Base-by-base conservation (phyloP, 2,113 vertebrate species). In the Hydrochoerus hydrochaeris region DNA sequence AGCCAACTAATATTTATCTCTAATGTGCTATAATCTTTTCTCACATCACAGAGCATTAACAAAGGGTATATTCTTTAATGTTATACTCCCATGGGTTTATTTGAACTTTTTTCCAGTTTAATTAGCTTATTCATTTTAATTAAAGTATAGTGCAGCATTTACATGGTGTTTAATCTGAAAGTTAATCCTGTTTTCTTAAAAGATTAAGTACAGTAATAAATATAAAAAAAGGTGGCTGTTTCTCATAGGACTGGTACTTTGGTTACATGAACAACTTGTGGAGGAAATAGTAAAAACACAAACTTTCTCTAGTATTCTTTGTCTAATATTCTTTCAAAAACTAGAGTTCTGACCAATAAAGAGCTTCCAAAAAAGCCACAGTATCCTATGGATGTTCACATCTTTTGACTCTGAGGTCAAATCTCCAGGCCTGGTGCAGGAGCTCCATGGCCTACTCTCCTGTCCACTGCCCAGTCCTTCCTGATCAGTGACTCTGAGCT, bases 161-260 rank as follows among this genome's bases (percentile, higher is more conserved):
- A 97, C 95, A 97, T 97, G 95, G 92, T 97, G 94, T 98, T 98
- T 96, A 97, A 97, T 97, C 96, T 98, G 96, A 93, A 98, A 98
- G 90, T 95, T 97, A 97, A 98, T 97, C 95, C 94, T 97, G 85
- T 97, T 97, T 97, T 97, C 96, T 98, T 97, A 97, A 96, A 97
- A 98, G 96, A 98, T 98, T 97, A 98, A 98, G 73, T 97, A 81
- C 52, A 85, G 94, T 88, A 95, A 97, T 98, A 97, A 98, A 98
- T 97, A 92, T 95, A 97, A 98, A 97, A 96, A 95, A 94, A 97
- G 92, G 88, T 97, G 78, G 88, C 73, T 78, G 60, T 97, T 95
- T 97, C 96, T 97, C 96, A 69, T 67, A 95, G 95, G 91, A 95
- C 88, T 65, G 19, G 81, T 96, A 77, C 63, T 94, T 91, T 90